Evolutionary conservation across 1,140 invertebrate genomes (phyloP), one percentile per base, ranked within the genome.

Genomic region (Kradibia gibbosae): DNA sequence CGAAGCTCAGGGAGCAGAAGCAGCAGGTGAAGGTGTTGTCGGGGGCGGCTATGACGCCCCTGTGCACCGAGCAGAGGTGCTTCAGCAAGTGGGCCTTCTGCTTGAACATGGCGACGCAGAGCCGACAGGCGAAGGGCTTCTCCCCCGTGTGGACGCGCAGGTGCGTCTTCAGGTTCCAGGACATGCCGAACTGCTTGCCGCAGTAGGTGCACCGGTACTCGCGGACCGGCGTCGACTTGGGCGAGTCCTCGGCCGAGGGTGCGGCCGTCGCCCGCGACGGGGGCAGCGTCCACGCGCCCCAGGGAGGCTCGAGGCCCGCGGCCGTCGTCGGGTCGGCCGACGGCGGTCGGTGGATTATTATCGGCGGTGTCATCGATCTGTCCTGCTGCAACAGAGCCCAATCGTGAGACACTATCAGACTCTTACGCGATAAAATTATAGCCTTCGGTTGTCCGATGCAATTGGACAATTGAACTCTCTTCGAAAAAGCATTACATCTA

Each of bases 171-270:
- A 96, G 92, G 92, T 97, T 97, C 96, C 96, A 96, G 1, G 95
- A 96, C 95, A 96, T 96, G 50, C 95, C 96, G 86, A 97, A 97
- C 88, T 96, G 95, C 91, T 97, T 97, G 42, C 95, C 95, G 89
- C 96, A 96, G 89, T 97, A 97, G 87, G 95, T 95, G 87, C 96
- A 97, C 62, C 95, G 93, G 86, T 96, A 97, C 87, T 96, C 96
- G 36, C 96, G 93, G 13, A 96, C 94, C 22, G 94, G 94, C 13
- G 93, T 88, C 3, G 89, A 91, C 83, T 93, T 92, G 15, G 91
- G 90, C 85, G 90, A 91, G 81, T 90, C 91, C n/a, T 93, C 93
- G 77, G 93, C 89, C 0, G 92, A 86, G 0, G 93, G 92, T 0
- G 93, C 89, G 1, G 25, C 93, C 92, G 13, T 91, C 89, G 20